Evolutionary conservation across 2,888 invertebrate genomes (phyloP).

Genomic region (Tetragonula carbonaria): DNA sequence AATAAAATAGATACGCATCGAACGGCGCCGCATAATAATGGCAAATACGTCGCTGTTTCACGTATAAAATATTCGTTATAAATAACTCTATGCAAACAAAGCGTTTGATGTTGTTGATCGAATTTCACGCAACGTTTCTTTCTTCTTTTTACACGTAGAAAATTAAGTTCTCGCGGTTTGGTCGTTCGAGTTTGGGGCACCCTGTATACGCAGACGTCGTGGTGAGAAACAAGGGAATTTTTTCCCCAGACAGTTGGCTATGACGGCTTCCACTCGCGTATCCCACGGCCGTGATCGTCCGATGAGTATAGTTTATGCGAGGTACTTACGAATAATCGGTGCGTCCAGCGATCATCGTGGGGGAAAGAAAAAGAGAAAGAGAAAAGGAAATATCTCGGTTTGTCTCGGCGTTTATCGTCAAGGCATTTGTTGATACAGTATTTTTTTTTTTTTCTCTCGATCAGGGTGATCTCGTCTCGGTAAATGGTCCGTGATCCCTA

Average conservation of each 20-base stretch:
- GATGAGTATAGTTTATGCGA: slow-evolving; percentile 51
- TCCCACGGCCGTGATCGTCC: slow-evolving; percentile 16
- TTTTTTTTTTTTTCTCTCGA: background rate
- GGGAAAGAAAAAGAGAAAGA: background rate
- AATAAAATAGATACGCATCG: no score
- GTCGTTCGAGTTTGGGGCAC: no score
- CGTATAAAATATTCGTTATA: no score
- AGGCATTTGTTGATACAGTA: slow-evolving; percentile 16
- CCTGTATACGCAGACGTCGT: background rate
- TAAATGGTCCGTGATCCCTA: background rate
- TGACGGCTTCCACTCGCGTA: slow-evolving; percentile 11
- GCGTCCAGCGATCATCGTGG: slow-evolving; percentile 50
- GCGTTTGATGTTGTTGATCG: no score
- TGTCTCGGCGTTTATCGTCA: slow-evolving; percentile 22
- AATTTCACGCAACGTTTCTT: no score
- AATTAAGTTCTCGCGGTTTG: no score
- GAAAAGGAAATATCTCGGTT: slow-evolving; percentile 26
- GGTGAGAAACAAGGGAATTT: slow-evolving; percentile 8
- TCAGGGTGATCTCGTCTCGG: slow-evolving; percentile 13
- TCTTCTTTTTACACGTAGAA: no score
- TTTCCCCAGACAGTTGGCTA: background rate
- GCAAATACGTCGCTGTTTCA: no score
- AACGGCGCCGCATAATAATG: no score
- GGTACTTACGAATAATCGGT: slow-evolving; percentile 54
- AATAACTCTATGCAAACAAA: no score